Conservation (phyloP, 1,140 invertebrate genomes). For the Heliconius nattereri region DNA sequence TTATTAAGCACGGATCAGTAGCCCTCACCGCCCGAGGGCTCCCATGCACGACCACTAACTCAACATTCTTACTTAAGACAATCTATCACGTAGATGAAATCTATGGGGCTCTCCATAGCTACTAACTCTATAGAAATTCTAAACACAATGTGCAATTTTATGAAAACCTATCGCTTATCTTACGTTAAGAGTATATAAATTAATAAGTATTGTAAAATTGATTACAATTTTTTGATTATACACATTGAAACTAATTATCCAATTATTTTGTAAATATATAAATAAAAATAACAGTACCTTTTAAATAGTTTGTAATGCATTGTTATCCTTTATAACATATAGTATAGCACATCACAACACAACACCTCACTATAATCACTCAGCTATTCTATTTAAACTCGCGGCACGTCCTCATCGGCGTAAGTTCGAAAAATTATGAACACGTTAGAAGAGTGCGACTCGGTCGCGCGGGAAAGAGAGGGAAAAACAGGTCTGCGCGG, state of each 20-base stretch:
- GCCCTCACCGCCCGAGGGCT: not conserved
- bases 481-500: constrained; percentile 48
- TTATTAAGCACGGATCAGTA: not conserved
- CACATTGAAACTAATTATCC: not conserved
- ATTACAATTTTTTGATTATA: not conserved
- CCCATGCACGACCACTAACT: not conserved
- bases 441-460: constrained; percentile 37
- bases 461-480: constrained; percentile 50
- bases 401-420: constrained; percentile 51
- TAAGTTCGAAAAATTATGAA: constrained; percentile 62
- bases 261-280: not conserved
- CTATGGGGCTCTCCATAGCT: not conserved
- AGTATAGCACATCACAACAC: constrained; percentile 45
- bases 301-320: constrained; percentile 75
- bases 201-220: not conserved
- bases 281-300: constrained; percentile 55
- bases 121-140: not conserved
- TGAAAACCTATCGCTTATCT: not conserved
- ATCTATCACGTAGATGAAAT: not conserved
- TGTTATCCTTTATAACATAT: constrained; percentile 47
- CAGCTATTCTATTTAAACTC: constrained; percentile 31
- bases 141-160: no score
- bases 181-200: not conserved
- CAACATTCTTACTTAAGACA: not conserved
- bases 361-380: constrained; percentile 43